Conservation (phyloP, 2,113 vertebrate genomes). For the Colistium nudipinnis region DNA sequence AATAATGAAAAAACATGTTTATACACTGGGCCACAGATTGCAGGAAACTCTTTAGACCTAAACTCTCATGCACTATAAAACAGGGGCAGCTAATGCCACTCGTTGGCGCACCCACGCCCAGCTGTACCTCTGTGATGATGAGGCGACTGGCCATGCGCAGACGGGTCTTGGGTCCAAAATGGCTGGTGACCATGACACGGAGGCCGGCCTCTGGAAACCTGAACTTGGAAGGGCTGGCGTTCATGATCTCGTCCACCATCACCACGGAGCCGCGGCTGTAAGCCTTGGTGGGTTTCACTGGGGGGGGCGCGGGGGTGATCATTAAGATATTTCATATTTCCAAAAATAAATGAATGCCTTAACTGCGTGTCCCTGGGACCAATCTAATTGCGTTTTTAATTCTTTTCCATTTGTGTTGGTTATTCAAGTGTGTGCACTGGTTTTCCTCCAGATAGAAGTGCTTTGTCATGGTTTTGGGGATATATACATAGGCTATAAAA, state of each 20-base stretch:
- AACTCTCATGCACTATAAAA: not conserved
- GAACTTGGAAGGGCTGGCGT: conserved; percentile 92
- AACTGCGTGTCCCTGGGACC: not conserved
- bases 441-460: not conserved
- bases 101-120: conserved; percentile 2
- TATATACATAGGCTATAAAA: too few species aligned
- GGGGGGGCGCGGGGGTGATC: not conserved
- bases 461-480: not conserved
- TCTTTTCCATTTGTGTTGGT: not conserved
- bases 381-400: not conserved
- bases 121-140: conserved; percentile 94
- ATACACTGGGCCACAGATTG: not conserved
- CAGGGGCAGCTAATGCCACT: not conserved
- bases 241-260: conserved; percentile 98
- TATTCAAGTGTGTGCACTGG: not conserved
- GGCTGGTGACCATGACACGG: conserved; percentile 95
- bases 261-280: conserved; percentile 89
- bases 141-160: conserved; percentile 96
- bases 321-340: not conserved
- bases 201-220: conserved; percentile 94
- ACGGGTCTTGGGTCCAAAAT: conserved; percentile 94
- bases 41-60: not conserved
- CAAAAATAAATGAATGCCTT: not conserved
- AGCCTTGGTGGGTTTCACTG: conserved; percentile 88
- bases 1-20: not conserved